phyloP scores from a whole-genome alignment of 2,113 vertebrate species.

The Pogona vitticeps region DNA sequence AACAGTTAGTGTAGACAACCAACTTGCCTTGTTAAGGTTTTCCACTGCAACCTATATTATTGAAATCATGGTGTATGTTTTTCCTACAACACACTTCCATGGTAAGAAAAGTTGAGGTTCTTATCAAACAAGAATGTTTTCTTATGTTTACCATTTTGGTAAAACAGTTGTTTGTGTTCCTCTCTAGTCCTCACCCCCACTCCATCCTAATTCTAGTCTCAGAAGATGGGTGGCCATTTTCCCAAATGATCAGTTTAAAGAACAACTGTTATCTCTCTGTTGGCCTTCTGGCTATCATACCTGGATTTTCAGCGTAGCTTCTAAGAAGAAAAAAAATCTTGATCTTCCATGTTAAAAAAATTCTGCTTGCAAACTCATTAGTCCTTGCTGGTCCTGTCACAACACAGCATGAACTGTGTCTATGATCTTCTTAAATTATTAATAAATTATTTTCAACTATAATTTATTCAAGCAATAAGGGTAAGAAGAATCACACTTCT shows the following conservation, averaged over 20 bases:
- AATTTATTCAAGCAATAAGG: no score
- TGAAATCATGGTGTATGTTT: not conserved
- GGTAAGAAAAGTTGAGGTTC: not conserved
- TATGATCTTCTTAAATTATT: no score
- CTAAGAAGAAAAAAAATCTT: not conserved
- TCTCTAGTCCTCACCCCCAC: not conserved
- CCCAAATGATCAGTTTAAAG: conserved; percentile 4
- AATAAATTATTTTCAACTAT: no score
- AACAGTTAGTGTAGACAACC: not conserved
- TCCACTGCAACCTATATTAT: not conserved
- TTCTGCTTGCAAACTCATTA: not conserved
- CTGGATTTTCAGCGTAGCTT: conserved; percentile 27
- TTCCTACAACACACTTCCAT: not conserved
- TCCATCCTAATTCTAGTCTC: not conserved
- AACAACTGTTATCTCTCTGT: conserved; percentile 3
- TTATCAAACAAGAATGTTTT: not conserved
- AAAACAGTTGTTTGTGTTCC: not conserved
- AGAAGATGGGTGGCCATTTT: not conserved
- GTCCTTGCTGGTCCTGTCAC: not conserved
- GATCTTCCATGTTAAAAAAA: conserved; percentile 16
- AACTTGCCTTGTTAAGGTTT: no score
- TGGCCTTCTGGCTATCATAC: conserved; percentile 37
- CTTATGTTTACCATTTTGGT: not conserved
- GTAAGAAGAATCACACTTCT: not conserved
- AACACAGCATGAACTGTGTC: no score